Evolutionary conservation across 2,888 invertebrate genomes (phyloP), one percentile per base, ranked within the genome.

Genomic region (Hydrotaea cyrtoneurina): DNA sequence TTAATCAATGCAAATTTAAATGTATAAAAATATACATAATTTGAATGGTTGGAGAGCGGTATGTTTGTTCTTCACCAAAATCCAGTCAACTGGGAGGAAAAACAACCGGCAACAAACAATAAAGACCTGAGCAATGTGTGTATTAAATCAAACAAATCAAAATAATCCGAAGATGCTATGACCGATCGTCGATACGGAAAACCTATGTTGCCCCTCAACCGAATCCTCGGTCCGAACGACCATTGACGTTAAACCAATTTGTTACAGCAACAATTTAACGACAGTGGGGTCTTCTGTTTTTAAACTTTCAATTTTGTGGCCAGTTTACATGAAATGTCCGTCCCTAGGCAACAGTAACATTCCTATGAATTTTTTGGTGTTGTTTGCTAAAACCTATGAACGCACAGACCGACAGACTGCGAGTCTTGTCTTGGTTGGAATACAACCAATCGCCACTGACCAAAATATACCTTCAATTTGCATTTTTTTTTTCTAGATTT

Each of bases 401-500:
- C 50, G 43, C 1, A 13, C 10, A 2, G 7, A 43, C 10, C 43
- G n/a, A 43, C 43, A 1, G 43, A 43, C 43, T 7, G 5, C 3
- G 43, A 11, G 31, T 39, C n/a, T n/a, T n/a, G n/a, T n/a, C n/a
- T n/a, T n/a, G n/a, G 11, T 39, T 39, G 39, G 39, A 39, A 3
- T 26, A 10, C 31, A 31, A n/a, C 31, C 15, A 23, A 59, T 26
- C 59, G n/a, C 31, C 62, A 15, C 31, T 62, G 62, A 62, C 62
- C 62, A 62, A 62, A 62, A 31, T 46, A 46, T 23, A 23, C n/a
- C 46, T 77, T 75, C 19, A 80, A 80, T 80, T 80, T 80, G 75
- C 31, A 78, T 82, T 78, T 82, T 71, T 71, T 72, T 78, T 71
- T 71, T 71, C 69, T 75, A 13, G 69, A 17, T 66, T 69, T 69